Conservation (phyloP, 2,797 vertebrate genomes). For the Coccyzus lansbergi region DNA sequence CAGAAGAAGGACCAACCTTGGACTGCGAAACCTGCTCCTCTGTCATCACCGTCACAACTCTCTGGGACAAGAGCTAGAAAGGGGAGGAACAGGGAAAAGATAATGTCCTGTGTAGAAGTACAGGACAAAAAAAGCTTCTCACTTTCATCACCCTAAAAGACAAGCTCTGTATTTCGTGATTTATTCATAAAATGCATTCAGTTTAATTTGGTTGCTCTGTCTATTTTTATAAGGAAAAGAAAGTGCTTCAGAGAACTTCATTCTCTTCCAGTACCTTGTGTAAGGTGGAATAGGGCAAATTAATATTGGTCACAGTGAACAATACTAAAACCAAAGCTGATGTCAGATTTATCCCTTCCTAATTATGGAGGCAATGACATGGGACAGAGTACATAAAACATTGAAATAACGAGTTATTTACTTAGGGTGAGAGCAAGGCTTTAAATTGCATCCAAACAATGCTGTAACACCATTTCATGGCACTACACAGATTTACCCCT, state of each 20-base stretch:
- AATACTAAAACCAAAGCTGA: not conserved
- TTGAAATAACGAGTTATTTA: not conserved
- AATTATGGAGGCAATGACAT: not conserved
- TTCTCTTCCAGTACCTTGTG: not conserved
- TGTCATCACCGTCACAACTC: not conserved
- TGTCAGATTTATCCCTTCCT: not conserved
- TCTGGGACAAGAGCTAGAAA: not conserved
- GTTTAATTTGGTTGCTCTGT: not conserved
- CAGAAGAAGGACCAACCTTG: not conserved
- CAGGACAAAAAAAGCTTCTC: not conserved
- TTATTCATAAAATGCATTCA: not conserved
- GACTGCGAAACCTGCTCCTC: not conserved
- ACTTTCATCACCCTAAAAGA: not conserved
- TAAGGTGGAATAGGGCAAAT: not conserved
- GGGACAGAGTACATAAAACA: not conserved
- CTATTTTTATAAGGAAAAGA: not conserved
- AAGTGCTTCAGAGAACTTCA: not conserved
- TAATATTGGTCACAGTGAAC: not conserved
- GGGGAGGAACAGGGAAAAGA: not conserved
- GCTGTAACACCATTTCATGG: not conserved
- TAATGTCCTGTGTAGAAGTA: not conserved
- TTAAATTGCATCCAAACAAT: not conserved
- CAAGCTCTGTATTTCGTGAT: not conserved
- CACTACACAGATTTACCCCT: not conserved
- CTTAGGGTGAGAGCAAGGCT: not conserved